Percentiles rank a stretch among this genome's conserved stretches.
phyloP scores from a whole-genome alignment of 2,113 vertebrate genomes.

The Danio rerio region GRCz12tu NC_133177.1:36014001-36014500 shows the following conservation, averaged over 20 bases:
- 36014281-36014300: background rate
- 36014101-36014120: background rate
- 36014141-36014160: background rate
- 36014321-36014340: background rate
- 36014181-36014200: too few species aligned
- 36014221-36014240: background rate
- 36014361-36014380: background rate
- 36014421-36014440: conserved; percentile 30
- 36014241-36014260: background rate
- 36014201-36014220: background rate
- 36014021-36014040: background rate
- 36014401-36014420: background rate
- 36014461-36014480: conserved; percentile 14
- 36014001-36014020: conserved; percentile 6
- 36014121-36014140: background rate
- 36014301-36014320: background rate
- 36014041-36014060: background rate
- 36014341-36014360: conserved; percentile 3
- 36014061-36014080: background rate
- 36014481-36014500: conserved; percentile 7
- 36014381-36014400: background rate
- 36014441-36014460: background rate
- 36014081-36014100: background rate
- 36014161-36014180: background rate
- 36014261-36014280: background rate